Base-by-base conservation (phyloP, 2,888 invertebrate genomes). In the Fragum fragum region DNA sequence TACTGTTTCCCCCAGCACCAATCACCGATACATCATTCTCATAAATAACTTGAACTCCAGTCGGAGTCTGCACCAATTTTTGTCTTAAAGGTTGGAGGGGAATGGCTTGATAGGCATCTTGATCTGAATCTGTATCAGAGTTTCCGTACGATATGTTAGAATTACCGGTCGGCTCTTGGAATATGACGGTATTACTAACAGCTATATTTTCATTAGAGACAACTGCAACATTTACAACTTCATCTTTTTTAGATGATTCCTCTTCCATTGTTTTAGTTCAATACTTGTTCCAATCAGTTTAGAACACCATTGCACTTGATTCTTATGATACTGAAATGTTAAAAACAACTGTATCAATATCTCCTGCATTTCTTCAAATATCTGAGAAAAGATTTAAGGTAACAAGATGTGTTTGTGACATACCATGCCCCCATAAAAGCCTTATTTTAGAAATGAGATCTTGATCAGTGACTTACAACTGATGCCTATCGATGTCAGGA, bases 41-140 rank as follows among this genome's bases (percentile, higher is more conserved):
- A 70, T 42, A 76, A 11, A 76, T 76, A 5, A 42, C 28, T 5
- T 55, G 36, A 7, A 55, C 71, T 14, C 53, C 71, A 18, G 57
- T 21, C 32, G 55, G n/a, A 21, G 55, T 71, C 57, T 66, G 66
- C 6, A 71, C 23, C 9, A 32, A 21, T 9, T 57, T 63, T 36
- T 66, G 66, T 16, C 29, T 66, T n/a, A 66, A 16, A 18, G 66
- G 32, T 26, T 18, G 21, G 2, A 59, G 16, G 6, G 53, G 18
- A 23, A 66, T 63, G 18, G 52, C 28, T 16, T 70, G 77, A 70
- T 72, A 81, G 9, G 70, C 53, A 52, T 81, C 81, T n/a, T 71
- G 55, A 29, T 81, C 81, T 0, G 81, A 81, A 36, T 81, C 81
- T 26, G 76, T 76, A 23, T 81, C 81, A 5, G 81, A 81, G 57